Base-by-base conservation (phyloP, 1,140 invertebrate species). In the Ooceraea biroi region DNA sequence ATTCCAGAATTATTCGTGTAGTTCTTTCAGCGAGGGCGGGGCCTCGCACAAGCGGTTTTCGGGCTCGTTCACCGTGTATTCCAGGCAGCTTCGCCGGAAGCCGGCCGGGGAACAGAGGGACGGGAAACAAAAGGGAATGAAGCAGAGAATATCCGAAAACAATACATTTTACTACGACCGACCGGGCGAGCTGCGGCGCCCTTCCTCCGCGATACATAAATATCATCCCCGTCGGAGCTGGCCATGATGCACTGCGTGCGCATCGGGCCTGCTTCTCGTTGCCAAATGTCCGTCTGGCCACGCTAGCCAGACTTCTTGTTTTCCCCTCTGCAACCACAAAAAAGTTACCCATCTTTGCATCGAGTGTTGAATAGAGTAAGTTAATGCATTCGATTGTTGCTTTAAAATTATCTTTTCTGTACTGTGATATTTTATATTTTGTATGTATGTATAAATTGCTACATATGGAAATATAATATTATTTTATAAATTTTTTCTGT, bases 111-210 rank as follows among this genome's bases (percentile, higher is more conserved):
- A 36, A 7, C 36, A 7, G 36, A 36, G 36, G 71, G 77, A 88
- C 55, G 22, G 77, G 83, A 65, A 80, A 89, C 86, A 88, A 88
- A 88, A 74, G 73, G 36, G 73, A 83, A 86, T 73, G 87, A 86
- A 69, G 65, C 76, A 55, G 27, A 86, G 88, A 87, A 85, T 89
- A 89, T 89, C 88, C 82, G 88, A 89, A 89, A 89, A 89, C 88
- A 89, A 89, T 89, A 89, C 85, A 87, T 89, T 85, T 76, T 82
- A 68, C 71, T 68, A 46, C 73, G 84, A 84, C 65, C 74, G 78
- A 77, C 48, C 63, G 74, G 57, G 50, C 74, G 19, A 57, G 22
- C 73, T 50, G 72, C 65, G 60, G 48, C 48, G 41, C 48, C 46
- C 48, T 12, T 80, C n/a, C 50, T 36, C 22, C 66, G 17, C 57